phyloP scores from a whole-genome alignment of 2,113 vertebrate species.

The Arvicanthis niloticus region DNA sequence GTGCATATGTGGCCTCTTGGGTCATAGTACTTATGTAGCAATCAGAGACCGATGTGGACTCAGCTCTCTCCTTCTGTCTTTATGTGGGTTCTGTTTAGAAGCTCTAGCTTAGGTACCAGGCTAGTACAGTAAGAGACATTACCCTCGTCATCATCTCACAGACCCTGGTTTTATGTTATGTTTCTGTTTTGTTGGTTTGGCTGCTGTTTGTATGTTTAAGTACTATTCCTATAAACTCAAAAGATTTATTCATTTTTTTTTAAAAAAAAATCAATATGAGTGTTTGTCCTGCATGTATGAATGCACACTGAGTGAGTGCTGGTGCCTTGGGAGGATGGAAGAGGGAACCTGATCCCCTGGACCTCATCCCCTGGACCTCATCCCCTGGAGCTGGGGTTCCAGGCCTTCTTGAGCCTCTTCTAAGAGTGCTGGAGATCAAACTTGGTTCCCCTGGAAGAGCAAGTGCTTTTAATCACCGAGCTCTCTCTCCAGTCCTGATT shows the following conservation, averaged over 20 bases:
- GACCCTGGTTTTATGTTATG: not conserved
- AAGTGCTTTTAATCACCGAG: not conserved
- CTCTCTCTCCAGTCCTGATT: not conserved
- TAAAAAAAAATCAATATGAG: not conserved
- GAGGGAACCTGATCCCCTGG: not conserved
- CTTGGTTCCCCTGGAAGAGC: not conserved
- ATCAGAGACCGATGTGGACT: not conserved
- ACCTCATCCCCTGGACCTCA: too few species aligned
- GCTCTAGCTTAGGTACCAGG: too few species aligned
- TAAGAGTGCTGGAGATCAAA: not conserved
- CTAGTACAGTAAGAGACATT: not conserved
- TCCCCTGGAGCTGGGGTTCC: not conserved
- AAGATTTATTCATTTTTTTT: not conserved
- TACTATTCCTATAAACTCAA: not conserved
- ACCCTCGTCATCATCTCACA: not conserved
- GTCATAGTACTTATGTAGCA: not conserved
- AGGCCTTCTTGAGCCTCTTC: not conserved
- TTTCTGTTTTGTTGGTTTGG: not conserved
- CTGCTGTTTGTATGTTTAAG: not conserved
- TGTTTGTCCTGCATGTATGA: not conserved
- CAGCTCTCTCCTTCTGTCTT: too few species aligned
- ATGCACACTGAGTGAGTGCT: not conserved
- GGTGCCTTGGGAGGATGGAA: not conserved
- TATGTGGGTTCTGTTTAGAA: not conserved
- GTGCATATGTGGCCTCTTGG: not conserved